Evolutionary conservation across 2,797 vertebrate species (phyloP), one percentile per base, ranked within the genome.

Genomic region (Lophotriccus pileatus): DNA sequence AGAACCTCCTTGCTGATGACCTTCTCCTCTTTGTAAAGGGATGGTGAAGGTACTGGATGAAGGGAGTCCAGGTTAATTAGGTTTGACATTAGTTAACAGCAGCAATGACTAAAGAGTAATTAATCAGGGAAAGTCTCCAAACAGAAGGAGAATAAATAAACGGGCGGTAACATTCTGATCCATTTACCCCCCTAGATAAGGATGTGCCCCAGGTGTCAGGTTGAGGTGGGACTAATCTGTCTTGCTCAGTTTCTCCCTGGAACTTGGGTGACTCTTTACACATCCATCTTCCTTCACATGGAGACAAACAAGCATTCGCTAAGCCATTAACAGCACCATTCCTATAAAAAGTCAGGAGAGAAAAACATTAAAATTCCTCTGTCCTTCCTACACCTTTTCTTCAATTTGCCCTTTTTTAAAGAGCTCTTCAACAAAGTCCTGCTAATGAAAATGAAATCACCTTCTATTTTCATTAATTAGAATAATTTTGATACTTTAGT

Each of bases 141-240:
- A 98, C 97, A 98, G 97, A 96, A 98, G 98, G 97, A 98, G 97
- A 97, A 98, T 92, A 98, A 98, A 98, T 98, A 98, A 98, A 98
- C 98, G 69, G 91, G 97, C 59, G 53, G 95, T 83, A 97, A 96
- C 95, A 96, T 96, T 97, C 94, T 86, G 96, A 98, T 96, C 96
- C 97, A 95, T 96, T 96, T 95, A 83, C 92, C 92, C 95, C 92
- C 32, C 77, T 74, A 97, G 97, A 98, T 98, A 98, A 97, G 94
- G 95, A 98, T n/a, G 78, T 94, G 95, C 95, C 88, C 98, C 97
- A 97, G 97, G 98, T 98, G 97, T 98, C 98, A 98, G 90, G 93
- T 97, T 97, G 97, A 95, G 97, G 94, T 95, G 96, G 96, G 92
- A 94, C 87, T 93, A 94, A 98, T 98, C 97, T 93, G 73, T 98